Evolutionary conservation across 2,797 vertebrate species (phyloP), one percentile per base, ranked within the genome.

Genomic region (Oreortyx pictus): DNA sequence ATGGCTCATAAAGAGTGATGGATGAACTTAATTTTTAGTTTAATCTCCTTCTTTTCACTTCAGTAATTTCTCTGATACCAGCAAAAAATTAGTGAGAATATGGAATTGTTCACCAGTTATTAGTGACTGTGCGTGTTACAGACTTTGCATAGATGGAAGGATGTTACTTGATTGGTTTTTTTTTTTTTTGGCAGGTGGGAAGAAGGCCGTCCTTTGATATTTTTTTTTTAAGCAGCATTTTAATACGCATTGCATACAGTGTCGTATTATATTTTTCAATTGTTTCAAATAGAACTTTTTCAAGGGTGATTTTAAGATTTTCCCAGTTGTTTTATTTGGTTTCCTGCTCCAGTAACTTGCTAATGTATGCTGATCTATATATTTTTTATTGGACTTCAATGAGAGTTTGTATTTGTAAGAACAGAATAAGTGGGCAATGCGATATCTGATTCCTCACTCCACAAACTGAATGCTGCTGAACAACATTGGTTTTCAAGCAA

Each of bases 1-100:
- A 97, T 96, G 97, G 97, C 97, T 98, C 98, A 97, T 98, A 98
- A 97, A 97, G 95, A 96, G 92, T 98, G 97, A 98, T 98, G 96
- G 97, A 98, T 98, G 96, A 94, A 97, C 75, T 70, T 98, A 98
- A 98, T 98, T 98, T 98, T 98, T 97, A 95, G 94, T 98, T 97
- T 98, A 98, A 98, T 98, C 97, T 97, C 94, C 97, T 97, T 90
- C 95, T 95, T 57, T 95, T 97, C 97, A 97, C 93, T 96, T 97
- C 97, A 96, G 94, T 97, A 97, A 97, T 97, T 98, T 97, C 93
- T 89, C 81, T 90, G 93, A 94, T 96, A 94, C 94, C 96, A 93
- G 96, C 93, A 96, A 97, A 96, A 97, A 97, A 97, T 97, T 96
- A 96, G 95, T 95, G 94, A 94, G 86, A 90, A 92, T 95, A 84